A percentile compares a stretch with the other conserved stretches of the same genome.
These are phyloP conservation scores for Atta cephalotes DNA, from an alignment of 1,140 invertebrate species.

Conservation along the genomic window DNA sequence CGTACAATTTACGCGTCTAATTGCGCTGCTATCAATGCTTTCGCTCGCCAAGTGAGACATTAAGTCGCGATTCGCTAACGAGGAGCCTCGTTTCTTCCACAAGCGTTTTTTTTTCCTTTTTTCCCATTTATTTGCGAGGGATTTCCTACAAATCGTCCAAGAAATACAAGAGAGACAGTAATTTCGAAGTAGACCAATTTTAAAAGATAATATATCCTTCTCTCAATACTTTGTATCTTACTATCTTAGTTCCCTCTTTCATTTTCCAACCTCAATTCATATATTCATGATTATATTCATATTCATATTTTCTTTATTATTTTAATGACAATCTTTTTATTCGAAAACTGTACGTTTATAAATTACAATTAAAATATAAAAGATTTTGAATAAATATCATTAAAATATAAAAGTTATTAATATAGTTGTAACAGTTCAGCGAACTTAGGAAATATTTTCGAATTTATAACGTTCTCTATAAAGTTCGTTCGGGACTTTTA, in stretches of 20 bases:
- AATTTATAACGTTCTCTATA: background rate
- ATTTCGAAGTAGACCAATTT: background rate
- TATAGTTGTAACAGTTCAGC: background rate
- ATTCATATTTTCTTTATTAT: background rate
- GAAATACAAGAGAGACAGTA: background rate
- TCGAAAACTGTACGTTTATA: background rate
- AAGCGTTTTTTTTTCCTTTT: background rate
- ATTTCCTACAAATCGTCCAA: background rate
- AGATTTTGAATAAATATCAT: background rate
- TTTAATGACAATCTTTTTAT: background rate
- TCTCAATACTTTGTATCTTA: background rate
- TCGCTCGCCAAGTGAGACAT: conserved; percentile 62
- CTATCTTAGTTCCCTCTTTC: background rate
- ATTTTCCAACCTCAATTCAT: background rate
- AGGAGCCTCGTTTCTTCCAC: conserved; percentile 12
- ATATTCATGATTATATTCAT: too few relatives aligned
- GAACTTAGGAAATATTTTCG: background rate
- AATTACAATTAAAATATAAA: background rate
- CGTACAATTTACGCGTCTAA: conserved; percentile 74
- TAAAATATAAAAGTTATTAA: background rate
- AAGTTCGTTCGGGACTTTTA: background rate
- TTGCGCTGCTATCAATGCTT: conserved; percentile 70
- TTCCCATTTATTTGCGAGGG: background rate
- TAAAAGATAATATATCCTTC: background rate
- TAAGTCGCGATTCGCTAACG: conserved; percentile 54